Evolutionary conservation across 2,888 invertebrate species (phyloP), one percentile per base, ranked within the genome.

Genomic region (Nomada fucata): DNA sequence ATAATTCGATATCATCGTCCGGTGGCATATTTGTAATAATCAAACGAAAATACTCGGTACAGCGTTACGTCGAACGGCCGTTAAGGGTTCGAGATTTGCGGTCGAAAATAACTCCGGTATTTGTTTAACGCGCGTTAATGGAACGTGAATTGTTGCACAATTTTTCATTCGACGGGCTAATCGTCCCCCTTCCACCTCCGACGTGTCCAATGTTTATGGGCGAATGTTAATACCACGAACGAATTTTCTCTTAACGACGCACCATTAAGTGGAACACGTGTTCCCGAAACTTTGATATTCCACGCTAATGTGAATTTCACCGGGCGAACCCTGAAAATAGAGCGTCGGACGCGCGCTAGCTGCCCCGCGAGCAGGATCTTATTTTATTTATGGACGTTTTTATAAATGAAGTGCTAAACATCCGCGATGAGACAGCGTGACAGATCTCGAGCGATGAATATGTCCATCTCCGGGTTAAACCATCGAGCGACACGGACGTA

Each of bases 361-460:
- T 13, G 10, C 29, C 64, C 53, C 29, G 42, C 44, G 50, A 59
- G 67, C 61, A 57, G 71, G 73, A 64, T 71, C 26, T 55, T 61
- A 83, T 77, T 70, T 85, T 87, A 87, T 88, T 88, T 86, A 80
- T 70, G 88, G 75, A 75, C 70, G 78, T 84, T 88, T 84, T 86
- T 82, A 79, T 84, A 88, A 86, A 88, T 76, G 84, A 86, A 78
- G 72, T 82, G 83, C 63, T 88, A 88, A 88, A 86, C 67, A 77
- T 63, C 60, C 50, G 67, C 53, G 82, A 83, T 77, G 86, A 82
- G 77, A 72, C 72, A 50, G 75, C 74, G 47, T 63, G 79, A 42
- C 81, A 68, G 75, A 9, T 15, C 20, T 29, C 36, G 57, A 59
- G 73, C 76, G 73, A 79, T 79, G 77, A 65, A 85, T 82, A 70